Evolutionary conservation across 2,797 vertebrate genomes (phyloP).

Genomic region (Poeciliopsis gracilis): DNA sequence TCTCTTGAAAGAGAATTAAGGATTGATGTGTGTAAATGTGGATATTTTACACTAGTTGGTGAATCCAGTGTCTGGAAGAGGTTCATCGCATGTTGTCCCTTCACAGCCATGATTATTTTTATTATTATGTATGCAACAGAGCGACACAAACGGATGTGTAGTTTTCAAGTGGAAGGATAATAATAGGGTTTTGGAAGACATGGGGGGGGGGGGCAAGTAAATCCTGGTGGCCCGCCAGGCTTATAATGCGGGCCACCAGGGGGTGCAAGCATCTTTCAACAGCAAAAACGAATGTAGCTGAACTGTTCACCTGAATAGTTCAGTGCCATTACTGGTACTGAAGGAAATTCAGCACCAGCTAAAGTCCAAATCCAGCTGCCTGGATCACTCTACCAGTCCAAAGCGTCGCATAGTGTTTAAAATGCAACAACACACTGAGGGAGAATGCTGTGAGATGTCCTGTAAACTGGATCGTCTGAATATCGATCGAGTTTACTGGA

Average conservation of each 20-base stretch:
- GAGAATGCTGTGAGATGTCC: not conserved
- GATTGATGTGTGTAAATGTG: constrained; percentile 6
- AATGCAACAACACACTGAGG: not conserved
- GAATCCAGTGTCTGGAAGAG: not conserved
- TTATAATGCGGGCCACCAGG: no score
- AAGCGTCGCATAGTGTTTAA: not conserved
- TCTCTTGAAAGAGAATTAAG: constrained; percentile 19
- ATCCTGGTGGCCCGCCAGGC: no score
- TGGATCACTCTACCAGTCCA: not conserved
- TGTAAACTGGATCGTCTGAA: not conserved
- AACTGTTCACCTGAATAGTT: not conserved
- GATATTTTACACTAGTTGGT: constrained; percentile 4
- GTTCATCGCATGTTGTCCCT: not conserved
- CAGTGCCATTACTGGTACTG: not conserved
- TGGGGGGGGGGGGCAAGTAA: no score
- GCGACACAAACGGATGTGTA: not conserved
- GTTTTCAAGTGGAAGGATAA: not conserved
- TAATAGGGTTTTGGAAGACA: not conserved
- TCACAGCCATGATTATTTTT: not conserved
- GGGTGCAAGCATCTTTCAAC: not conserved
- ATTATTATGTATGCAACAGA: not conserved
- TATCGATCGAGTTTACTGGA: no score
- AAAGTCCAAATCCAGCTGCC: not conserved
- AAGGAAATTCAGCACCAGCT: not conserved
- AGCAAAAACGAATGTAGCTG: not conserved